These are phyloP conservation scores for Crotophaga sulcirostris DNA, from an alignment of 2,113 vertebrate genomes.

Conservation along the genomic window DNA sequence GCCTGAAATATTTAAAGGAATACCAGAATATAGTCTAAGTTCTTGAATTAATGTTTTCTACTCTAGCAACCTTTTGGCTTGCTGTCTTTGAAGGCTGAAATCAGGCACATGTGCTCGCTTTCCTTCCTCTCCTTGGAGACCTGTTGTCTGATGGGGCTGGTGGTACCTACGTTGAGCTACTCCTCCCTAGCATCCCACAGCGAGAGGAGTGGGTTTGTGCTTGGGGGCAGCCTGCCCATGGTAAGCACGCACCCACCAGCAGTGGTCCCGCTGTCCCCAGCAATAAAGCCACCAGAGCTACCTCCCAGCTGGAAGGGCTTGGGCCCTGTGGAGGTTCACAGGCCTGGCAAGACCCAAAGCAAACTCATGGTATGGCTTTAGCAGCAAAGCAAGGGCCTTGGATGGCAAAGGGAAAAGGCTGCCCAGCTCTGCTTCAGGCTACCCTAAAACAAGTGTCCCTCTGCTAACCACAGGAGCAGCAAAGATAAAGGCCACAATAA, in stretches of 20 bases:
- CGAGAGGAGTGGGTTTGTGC: rapidly evolving
- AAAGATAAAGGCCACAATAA: background rate
- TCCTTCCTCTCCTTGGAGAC: background rate
- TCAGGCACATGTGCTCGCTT: background rate
- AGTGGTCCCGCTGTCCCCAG: background rate
- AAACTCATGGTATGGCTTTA: background rate
- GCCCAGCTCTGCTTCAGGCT: background rate
- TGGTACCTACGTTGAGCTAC: background rate
- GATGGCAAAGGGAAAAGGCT: background rate
- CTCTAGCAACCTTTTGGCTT: background rate
- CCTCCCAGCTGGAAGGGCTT: background rate
- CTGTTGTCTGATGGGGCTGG: background rate
- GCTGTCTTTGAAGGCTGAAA: background rate
- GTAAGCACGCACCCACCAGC: background rate
- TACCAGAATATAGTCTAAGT: background rate
- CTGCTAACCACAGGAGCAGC: background rate
- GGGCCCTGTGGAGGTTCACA: background rate
- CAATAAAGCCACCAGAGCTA: background rate
- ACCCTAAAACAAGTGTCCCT: background rate
- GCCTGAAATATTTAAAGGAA: background rate
- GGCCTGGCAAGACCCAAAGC: background rate
- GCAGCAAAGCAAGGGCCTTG: background rate
- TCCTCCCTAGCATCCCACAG: background rate
- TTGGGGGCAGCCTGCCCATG: background rate
- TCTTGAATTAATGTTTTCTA: background rate